These are phyloP conservation scores for Thomomys bottae DNA, from an alignment of 2,113 vertebrate genomes.

Conservation along the genomic window DNA sequence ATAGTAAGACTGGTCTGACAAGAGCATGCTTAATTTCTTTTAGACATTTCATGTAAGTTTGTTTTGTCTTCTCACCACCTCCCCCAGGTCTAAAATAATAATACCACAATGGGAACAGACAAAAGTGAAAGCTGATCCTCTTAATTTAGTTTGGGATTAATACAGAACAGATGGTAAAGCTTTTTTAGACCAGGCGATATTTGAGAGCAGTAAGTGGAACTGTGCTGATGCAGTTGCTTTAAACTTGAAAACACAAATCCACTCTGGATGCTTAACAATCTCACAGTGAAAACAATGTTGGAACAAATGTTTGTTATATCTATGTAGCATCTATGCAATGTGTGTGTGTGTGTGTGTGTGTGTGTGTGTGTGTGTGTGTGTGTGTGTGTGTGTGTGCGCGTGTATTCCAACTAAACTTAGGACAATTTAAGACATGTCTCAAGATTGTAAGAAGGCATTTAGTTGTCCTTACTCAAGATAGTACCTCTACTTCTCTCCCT, in stretches of 20 bases:
- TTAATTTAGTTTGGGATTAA: slow-evolving; percentile 55
- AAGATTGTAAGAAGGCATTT: background rate
- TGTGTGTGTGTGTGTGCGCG: background rate
- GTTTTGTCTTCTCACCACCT: slow-evolving; percentile 50
- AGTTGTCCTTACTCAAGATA: background rate
- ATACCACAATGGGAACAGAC: slow-evolving; percentile 24
- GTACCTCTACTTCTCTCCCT: accelerated
- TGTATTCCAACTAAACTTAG: background rate
- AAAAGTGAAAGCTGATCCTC: slow-evolving; percentile 36
- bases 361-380: background rate
- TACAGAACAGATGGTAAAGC: slow-evolving; percentile 64
- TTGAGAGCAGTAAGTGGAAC: slow-evolving; percentile 55
- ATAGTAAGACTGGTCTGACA: background rate
- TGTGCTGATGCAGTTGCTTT: background rate
- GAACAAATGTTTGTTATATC: background rate
- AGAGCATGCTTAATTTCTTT: slow-evolving; percentile 21
- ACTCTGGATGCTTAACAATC: background rate
- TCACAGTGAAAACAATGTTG: background rate
- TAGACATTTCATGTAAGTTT: background rate
- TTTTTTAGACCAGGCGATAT: slow-evolving; percentile 38
- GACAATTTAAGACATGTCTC: background rate
- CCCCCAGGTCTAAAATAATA: slow-evolving; percentile 46
- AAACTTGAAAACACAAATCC: background rate
- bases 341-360: background rate
- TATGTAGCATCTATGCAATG: background rate